Base-by-base conservation (phyloP, 2,797 vertebrate species). In the Pipistrellus pygmaeus region DNA sequence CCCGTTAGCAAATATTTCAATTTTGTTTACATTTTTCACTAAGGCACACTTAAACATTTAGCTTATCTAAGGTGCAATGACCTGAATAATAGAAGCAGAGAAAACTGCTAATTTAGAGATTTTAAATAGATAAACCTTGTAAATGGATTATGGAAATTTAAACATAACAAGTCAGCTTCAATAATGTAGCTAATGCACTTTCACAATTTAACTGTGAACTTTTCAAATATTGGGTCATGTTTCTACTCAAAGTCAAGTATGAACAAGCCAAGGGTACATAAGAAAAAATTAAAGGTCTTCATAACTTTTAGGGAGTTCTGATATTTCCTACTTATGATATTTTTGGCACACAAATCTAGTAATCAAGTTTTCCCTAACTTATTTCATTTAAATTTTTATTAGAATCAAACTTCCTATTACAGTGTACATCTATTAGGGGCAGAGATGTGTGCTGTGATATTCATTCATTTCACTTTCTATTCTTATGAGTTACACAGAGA, bases 71-170 rank as follows among this genome's bases (percentile, higher is more conserved):
- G 95, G 89, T 97, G 92, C 80, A 83, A 84, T 96, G 96, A 97
- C 97, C 97, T 98, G 97, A 97, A 97, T 97, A 98, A 98, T 94
- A 96, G 86, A 96, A 98, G 97, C 97, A 97, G 94, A 97, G 97
- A 98, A 98, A 98, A 98, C 84, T 97, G 96, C 95, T 98, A 98
- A 98, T 98, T 98, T 98, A 97, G 97, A 97, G 95, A 98, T 96
- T 98, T 98, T 97, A 96, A 96, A 96, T 97, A 93, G 87, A 83
- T 96, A 97, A 96, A 95, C 15, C 91, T 84, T 95, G 93, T 97
- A 98, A 98, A 98, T 96, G 97, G 97, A 98, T 98, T 98, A 97
- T 97, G 98, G 97, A 98, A 98, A 98, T 98, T 98, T 98, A 98
- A 98, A 98, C 96, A 97, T 97, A 98, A 98, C 97, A 98, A 98